Base-by-base conservation (phyloP, 2,888 invertebrate genomes). In the Rhogogaster chlorosoma region DNA sequence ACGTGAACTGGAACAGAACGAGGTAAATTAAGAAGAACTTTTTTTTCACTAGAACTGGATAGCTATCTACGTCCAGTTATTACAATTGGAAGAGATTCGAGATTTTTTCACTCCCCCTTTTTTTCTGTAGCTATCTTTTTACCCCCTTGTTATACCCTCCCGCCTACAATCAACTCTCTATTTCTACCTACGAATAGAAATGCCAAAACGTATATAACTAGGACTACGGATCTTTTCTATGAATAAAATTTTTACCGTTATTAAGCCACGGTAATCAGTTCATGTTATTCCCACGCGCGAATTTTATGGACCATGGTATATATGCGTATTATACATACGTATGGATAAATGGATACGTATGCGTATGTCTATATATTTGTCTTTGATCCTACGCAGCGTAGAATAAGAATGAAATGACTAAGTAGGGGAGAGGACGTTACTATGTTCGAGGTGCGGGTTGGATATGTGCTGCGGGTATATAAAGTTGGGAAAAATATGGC, bases 21-120 rank as follows among this genome's bases (percentile, higher is more conserved):
- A 82, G 80, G 64, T 82, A 64, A 64, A 64, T 82, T 82, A 15
- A 82, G 64, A 64, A 61, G 64, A 82, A 82, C 82, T 82, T n/a
- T 42, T n/a, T n/a, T n/a, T n/a, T n/a, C n/a, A 64, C 82, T 82
- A 64, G 64, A 82, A 82, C 82, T 82, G 82, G 82, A 82, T n/a
- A n/a, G 26, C 82, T 22, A 82, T 64, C 82, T 61, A 61, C 45
- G 49, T 6, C 5, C 26, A 45, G 12, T 78, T 32, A 78, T 29
- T 32, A 53, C 78, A 53, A 32, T 78, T 57, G 36, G 42, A 78
- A 78, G 29, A 78, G 32, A 78, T 78, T 78, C 18, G 29, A 45
- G 10, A 61, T 26, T 61, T 3, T 26, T 61, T 12, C 4, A 26
- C 3, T 12, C 0, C 9, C 26, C 9, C 22, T 22, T 61, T 26